Evolutionary conservation across 2,797 vertebrate species (phyloP).

Genomic region (Poeciliopsis turneri): DNA sequence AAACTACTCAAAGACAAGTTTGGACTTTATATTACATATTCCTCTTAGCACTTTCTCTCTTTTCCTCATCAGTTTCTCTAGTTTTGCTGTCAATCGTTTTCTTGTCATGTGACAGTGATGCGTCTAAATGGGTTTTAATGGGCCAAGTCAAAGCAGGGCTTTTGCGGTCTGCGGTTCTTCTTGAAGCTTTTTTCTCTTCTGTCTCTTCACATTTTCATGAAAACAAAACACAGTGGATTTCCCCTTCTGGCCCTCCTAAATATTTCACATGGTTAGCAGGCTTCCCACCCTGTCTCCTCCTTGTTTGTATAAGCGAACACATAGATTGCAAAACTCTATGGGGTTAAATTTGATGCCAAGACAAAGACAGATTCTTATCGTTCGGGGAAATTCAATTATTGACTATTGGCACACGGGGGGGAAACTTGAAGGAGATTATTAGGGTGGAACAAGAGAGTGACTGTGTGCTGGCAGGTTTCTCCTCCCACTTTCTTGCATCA

Average conservation of each 20-base stretch:
- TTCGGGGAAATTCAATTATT: conserved; percentile 53
- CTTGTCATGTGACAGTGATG: conserved; percentile 41
- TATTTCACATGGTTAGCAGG: conserved; percentile 60
- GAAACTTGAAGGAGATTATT: background rate
- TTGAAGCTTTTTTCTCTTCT: conserved; percentile 35
- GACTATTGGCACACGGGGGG: conserved; percentile 32
- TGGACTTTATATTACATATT: conserved; percentile 53
- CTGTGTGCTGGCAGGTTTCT: conserved; percentile 34
- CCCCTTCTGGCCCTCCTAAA: conserved; percentile 47
- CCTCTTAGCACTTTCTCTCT: conserved; percentile 34
- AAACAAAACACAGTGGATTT: conserved; percentile 37
- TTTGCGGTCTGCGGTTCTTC: conserved; percentile 60
- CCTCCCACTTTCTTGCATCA: conserved; percentile 18
- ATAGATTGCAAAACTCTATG: conserved; percentile 28
- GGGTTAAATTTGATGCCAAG: conserved; percentile 23
- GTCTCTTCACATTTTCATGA: conserved; percentile 29
- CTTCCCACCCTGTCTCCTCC: conserved; percentile 28
- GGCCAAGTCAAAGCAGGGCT: conserved; percentile 55
- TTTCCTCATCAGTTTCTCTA: conserved; percentile 31
- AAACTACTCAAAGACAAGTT: conserved; percentile 74
- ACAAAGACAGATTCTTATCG: conserved; percentile 50
- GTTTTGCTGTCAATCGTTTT: conserved; percentile 26
- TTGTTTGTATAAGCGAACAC: conserved; percentile 10
- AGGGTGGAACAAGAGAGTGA: conserved; percentile 17
- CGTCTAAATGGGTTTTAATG: conserved; percentile 62